These are phyloP conservation scores for Aethina tumida DNA, from an alignment of 1,140 invertebrate species.

Conservation along the genomic window DNA sequence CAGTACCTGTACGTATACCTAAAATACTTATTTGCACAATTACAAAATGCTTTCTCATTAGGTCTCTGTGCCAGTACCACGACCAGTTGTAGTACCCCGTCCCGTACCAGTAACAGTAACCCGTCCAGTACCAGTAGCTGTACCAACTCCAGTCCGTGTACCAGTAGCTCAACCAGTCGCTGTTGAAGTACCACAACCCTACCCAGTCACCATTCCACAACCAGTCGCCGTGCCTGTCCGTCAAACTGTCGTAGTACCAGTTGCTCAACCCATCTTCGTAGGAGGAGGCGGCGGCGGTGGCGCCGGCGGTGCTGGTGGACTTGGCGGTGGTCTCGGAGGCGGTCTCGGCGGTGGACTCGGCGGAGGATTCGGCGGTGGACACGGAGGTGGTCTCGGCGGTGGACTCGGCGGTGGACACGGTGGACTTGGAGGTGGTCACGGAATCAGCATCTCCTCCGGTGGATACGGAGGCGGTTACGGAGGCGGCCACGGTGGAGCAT, in stretches of 20 bases:
- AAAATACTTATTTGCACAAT: too few relatives aligned
- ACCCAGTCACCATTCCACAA: slow-evolving; percentile 27
- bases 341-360: too few relatives aligned
- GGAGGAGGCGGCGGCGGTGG: slow-evolving; percentile 14
- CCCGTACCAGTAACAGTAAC: slow-evolving; percentile 26
- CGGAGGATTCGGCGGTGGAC: slow-evolving; percentile 12
- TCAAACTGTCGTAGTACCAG: slow-evolving; percentile 26
- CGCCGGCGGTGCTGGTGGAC: too few relatives aligned
- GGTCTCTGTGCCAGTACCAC: slow-evolving; percentile 27
- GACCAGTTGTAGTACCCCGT: slow-evolving; percentile 34
- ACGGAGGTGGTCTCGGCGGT: slow-evolving; percentile 6
- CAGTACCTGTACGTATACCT: too few relatives aligned
- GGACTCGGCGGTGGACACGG: too few relatives aligned
- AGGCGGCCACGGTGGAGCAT: slow-evolving; percentile 10
- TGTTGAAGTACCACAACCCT: slow-evolving; percentile 24
- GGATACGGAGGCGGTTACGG: slow-evolving; percentile 8
- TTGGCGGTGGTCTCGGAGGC: slow-evolving; percentile 8
- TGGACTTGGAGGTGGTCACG: slow-evolving; percentile 13
- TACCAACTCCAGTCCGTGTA: slow-evolving; percentile 22
- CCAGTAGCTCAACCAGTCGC: slow-evolving; percentile 25
- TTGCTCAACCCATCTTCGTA: slow-evolving; percentile 33
- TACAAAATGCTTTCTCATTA: neutral
- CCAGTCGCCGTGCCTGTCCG: slow-evolving; percentile 26
- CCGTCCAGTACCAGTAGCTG: slow-evolving; percentile 23
- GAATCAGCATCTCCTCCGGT: slow-evolving; percentile 6